These are phyloP conservation scores for Hystrix brachyura DNA, from an alignment of 2,113 vertebrate genomes.

Conservation along the genomic window DNA sequence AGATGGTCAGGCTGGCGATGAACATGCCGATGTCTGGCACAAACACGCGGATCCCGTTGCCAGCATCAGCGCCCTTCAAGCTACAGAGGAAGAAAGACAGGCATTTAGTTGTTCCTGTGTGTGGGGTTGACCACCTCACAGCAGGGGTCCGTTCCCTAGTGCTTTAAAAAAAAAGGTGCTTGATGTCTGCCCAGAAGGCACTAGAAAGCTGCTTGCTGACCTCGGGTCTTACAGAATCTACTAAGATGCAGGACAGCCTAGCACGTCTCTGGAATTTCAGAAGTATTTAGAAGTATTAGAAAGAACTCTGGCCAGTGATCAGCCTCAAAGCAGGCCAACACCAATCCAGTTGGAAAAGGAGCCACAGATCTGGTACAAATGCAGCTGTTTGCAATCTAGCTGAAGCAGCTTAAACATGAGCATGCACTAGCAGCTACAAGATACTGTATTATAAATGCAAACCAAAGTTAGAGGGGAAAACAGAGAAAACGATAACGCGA, in stretches of 20 bases:
- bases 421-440: background rate
- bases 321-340: background rate
- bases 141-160: background rate
- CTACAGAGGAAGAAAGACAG: constrained; percentile 85
- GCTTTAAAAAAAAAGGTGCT: background rate
- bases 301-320: background rate
- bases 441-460: background rate
- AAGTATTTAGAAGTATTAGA: constrained; percentile 11
- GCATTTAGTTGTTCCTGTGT: constrained; percentile 7
- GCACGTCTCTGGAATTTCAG: background rate
- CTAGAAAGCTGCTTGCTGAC: background rate
- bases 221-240: background rate
- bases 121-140: background rate
- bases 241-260: background rate
- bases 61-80: constrained; percentile 95
- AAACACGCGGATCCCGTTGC: constrained; percentile 97
- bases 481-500: background rate
- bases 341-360: background rate
- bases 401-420: background rate
- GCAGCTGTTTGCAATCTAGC: background rate
- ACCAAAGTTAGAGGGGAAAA: background rate
- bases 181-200: background rate
- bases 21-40: constrained; percentile 98
- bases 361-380: background rate
- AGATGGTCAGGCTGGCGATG: constrained; percentile 93